Conservation (phyloP, 2,888 invertebrate genomes). For the Stomorhina lunata region DNA sequence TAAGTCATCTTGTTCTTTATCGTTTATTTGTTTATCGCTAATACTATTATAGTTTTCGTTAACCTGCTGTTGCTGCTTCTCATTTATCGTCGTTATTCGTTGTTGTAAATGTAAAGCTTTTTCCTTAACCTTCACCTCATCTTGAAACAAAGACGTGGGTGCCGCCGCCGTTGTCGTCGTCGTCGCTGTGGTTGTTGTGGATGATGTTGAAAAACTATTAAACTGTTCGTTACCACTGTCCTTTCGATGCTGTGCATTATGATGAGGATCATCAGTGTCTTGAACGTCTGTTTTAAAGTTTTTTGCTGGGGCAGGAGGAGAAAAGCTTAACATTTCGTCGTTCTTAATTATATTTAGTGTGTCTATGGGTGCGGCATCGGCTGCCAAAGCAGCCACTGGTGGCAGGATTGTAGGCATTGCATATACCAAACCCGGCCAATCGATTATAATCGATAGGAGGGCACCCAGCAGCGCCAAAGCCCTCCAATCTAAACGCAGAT, state of each 20-base stretch:
- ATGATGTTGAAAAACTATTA: conserved; percentile 21
- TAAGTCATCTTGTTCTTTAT: conserved; percentile 15
- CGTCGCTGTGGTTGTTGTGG: neutral
- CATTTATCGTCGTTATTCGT: conserved; percentile 43
- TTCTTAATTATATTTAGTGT: conserved; percentile 59
- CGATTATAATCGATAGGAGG: conserved; percentile 79
- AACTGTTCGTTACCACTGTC: conserved; percentile 1
- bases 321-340: conserved; percentile 52
- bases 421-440: conserved; percentile 75
- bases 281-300: neutral
- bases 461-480: conserved; percentile 81
- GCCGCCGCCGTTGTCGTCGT: neutral
- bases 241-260: neutral
- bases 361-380: conserved; percentile 38
- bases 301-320: conserved; percentile 22
- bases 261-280: conserved; percentile 1
- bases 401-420: conserved; percentile 75
- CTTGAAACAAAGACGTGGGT: neutral
- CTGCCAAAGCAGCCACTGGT: conserved; percentile 52
- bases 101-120: conserved; percentile 25
- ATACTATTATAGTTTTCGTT: conserved; percentile 58
- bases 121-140: conserved; percentile 33
- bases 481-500: conserved; percentile 77
- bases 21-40: conserved; percentile 51
- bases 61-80: conserved; percentile 48